phyloP scores from a whole-genome alignment of 2,113 vertebrate species.

The Hippocampus comes region DNA sequence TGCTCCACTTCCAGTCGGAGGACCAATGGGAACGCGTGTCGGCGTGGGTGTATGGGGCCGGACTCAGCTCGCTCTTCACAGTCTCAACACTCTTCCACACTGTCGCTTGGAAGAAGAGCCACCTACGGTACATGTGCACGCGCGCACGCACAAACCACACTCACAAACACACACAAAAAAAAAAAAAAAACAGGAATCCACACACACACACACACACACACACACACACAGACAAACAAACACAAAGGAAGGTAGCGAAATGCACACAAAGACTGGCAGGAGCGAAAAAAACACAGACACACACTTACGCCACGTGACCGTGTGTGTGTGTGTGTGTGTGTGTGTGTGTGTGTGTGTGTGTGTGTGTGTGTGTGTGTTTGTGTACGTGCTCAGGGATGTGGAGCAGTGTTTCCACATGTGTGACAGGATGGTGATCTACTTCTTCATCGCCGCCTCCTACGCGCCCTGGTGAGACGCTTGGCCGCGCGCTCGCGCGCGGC shows the following conservation, averaged over 20 bases:
- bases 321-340: too few relatives aligned
- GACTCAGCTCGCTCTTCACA: constrained; percentile 89
- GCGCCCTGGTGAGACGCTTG: constrained; percentile 82
- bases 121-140: constrained; percentile 78
- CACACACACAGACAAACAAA: too few relatives aligned
- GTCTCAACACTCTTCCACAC: constrained; percentile 94
- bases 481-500: too few relatives aligned
- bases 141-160: too few relatives aligned
- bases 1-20: constrained; percentile 86
- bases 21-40: constrained; percentile 88
- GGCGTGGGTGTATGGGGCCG: constrained; percentile 91
- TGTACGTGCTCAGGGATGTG: constrained; percentile 73
- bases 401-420: constrained; percentile 95
- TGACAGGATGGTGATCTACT: constrained; percentile 95
- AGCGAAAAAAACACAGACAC: not conserved
- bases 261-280: not conserved
- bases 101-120: constrained; percentile 93
- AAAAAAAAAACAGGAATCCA: not conserved
- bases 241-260: not conserved
- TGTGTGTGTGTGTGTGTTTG: not conserved
- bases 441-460: constrained; percentile 94
- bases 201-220: not conserved
- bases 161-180: not conserved
- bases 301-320: not conserved
- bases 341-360: not conserved